Conservation (phyloP, 2,113 vertebrate genomes). For the Carettochelys insculpta region DNA sequence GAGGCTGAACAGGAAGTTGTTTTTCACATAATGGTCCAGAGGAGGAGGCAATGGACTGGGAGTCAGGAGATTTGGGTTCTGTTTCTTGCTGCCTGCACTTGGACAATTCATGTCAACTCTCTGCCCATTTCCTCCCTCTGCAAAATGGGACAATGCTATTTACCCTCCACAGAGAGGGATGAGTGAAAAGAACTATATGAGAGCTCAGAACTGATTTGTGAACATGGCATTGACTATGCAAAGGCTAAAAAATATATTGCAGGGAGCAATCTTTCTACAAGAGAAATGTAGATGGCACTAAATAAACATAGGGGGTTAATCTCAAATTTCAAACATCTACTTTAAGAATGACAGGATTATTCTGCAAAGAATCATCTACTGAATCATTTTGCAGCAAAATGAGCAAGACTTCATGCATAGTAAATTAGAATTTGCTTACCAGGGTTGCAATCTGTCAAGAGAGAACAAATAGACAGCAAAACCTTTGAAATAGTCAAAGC, state of each 20-base stretch:
- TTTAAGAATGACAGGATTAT: neutral
- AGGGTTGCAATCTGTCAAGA: slow-evolving; percentile 93
- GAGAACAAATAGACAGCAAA: slow-evolving; percentile 93
- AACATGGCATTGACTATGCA: neutral
- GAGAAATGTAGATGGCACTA: neutral
- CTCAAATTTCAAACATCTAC: neutral
- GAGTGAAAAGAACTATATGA: neutral
- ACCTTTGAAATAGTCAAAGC: slow-evolving; percentile 95
- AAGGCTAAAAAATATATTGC: neutral
- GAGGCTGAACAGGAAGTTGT: neutral
- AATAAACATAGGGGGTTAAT: neutral
- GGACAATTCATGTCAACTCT: neutral
- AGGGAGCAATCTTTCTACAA: neutral
- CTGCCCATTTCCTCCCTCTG: neutral
- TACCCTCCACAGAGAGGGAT: neutral
- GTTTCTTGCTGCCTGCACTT: neutral
- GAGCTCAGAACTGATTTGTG: neutral
- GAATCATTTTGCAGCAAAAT: neutral
- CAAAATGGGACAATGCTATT: neutral
- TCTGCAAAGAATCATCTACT: neutral
- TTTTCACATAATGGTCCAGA: neutral
- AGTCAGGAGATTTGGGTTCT: neutral
- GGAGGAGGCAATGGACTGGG: neutral
- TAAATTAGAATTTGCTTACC: slow-evolving; percentile 76
- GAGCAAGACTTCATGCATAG: neutral